Conservation (phyloP, 2,888 invertebrate genomes). For the Anorthoa munda region DNA sequence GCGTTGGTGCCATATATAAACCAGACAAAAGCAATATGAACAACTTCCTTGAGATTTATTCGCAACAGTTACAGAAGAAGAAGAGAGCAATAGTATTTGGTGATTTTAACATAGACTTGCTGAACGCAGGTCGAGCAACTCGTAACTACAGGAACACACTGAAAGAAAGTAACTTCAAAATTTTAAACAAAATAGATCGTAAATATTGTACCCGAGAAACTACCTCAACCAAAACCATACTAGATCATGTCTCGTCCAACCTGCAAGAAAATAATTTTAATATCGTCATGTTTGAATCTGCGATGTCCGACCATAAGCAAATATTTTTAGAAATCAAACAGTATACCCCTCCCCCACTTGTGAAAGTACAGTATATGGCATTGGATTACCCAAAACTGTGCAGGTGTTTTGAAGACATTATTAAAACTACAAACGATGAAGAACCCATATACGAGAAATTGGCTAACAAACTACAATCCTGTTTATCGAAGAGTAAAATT, state of each 20-base stretch:
- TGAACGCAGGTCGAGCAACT: no score
- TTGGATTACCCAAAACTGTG: neutral
- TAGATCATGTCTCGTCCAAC: no score
- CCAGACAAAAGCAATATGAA: neutral
- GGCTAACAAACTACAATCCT: neutral
- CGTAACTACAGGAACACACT: no score
- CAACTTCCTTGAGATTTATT: conserved; percentile 3
- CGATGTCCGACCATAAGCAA: no score
- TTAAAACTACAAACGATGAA: neutral
- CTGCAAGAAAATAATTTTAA: conserved; percentile 1
- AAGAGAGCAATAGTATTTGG: neutral
- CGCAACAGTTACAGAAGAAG: neutral
- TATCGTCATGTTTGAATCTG: neutral
- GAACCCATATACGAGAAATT: neutral
- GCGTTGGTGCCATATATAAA: no score
- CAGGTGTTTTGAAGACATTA: neutral
- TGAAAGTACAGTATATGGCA: neutral
- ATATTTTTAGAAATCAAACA: neutral
- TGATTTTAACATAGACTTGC: no score
- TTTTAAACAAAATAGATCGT: no score
- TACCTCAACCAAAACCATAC: no score
- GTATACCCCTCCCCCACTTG: neutral
- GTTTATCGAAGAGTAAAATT: neutral
- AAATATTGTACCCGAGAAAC: no score
- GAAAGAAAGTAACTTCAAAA: no score